Conservation (phyloP, 1,140 invertebrate species). For the Drosophila parabipectinata region DNA sequence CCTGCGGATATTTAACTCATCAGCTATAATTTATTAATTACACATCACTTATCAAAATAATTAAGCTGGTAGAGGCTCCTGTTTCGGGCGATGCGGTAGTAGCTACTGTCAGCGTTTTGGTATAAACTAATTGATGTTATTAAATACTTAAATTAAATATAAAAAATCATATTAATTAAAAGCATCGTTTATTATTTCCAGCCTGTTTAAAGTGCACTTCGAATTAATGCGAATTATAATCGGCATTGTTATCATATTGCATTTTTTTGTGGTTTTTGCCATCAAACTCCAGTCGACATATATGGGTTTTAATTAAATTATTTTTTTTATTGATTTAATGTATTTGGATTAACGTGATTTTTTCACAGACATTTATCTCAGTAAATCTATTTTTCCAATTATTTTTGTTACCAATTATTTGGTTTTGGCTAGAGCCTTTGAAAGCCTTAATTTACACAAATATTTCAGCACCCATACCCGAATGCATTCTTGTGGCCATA, state of each 20-base stretch:
- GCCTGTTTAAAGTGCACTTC: constrained; percentile 39
- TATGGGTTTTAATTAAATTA: constrained; percentile 71
- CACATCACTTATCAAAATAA: constrained; percentile 26
- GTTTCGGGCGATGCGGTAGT: constrained; percentile 7
- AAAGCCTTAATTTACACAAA: constrained; percentile 21
- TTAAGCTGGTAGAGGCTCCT: constrained; percentile 24
- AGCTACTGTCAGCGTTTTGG: constrained; percentile 24
- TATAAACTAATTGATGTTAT: constrained; percentile 48
- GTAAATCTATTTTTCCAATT: constrained; percentile 7
- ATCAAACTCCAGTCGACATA: constrained; percentile 7
- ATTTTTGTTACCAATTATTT: background rate
- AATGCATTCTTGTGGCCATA: constrained; percentile 26
- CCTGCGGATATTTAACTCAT: constrained; percentile 1
- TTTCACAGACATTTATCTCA: constrained; percentile 20
- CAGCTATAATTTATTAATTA: constrained; percentile 30
- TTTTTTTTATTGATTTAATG: constrained; percentile 73
- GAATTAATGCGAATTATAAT: constrained; percentile 57
- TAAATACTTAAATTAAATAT: constrained; percentile 49
- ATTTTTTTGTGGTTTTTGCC: constrained; percentile 15
- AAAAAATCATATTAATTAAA: constrained; percentile 52
- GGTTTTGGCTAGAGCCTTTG: background rate
- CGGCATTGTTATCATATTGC: constrained; percentile 52
- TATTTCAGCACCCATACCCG: constrained; percentile 3
- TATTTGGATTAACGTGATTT: constrained; percentile 65
- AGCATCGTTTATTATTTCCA: constrained; percentile 43